A percentile compares a stretch with the other conserved stretches of the same genome.
Evolutionary conservation across 92 coral and sea anemone species (phyloP).

Genomic region (Zoanthus sociatus): DNA sequence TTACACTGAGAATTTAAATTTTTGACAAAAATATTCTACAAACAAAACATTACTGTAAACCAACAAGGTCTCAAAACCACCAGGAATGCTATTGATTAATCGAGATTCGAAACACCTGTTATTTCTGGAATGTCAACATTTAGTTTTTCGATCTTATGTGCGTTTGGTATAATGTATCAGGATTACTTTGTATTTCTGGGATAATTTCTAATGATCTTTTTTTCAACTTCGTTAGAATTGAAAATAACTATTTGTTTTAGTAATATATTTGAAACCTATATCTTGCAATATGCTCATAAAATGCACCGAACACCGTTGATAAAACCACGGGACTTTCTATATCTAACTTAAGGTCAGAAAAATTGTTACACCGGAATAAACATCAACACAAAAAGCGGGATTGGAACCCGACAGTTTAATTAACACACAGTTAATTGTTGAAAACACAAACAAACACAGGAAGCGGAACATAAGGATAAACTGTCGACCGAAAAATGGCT

Average conservation of each 20-base stretch:
- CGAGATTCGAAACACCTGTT: background rate
- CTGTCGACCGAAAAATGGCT: slow-evolving; percentile 25
- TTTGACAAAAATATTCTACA: too few relatives aligned
- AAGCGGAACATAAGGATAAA: background rate
- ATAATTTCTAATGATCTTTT: background rate
- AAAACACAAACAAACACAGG: slow-evolving; percentile 38
- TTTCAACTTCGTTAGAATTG: background rate
- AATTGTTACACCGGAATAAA: background rate
- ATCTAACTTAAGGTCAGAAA: background rate
- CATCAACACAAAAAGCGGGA: slow-evolving; percentile 16
- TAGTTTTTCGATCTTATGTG: background rate
- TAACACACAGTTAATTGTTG: slow-evolving; percentile 41
- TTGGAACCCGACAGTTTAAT: slow-evolving; percentile 40
- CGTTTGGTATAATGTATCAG: background rate
- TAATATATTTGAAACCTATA: background rate
- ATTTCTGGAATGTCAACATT: slow-evolving; percentile 41
- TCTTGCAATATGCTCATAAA: background rate
- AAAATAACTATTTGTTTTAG: background rate
- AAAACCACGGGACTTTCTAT: too few relatives aligned
- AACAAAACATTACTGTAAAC: too few relatives aligned
- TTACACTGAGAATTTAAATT: too few relatives aligned
- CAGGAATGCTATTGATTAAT: too few relatives aligned
- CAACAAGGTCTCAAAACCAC: too few relatives aligned
- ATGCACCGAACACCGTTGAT: background rate
- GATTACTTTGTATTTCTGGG: slow-evolving; percentile 20